Percentiles rank a stretch among this genome's conserved stretches.
Conservation (phyloP, 2,113 vertebrate genomes). For the Gulo gulo region DNA sequence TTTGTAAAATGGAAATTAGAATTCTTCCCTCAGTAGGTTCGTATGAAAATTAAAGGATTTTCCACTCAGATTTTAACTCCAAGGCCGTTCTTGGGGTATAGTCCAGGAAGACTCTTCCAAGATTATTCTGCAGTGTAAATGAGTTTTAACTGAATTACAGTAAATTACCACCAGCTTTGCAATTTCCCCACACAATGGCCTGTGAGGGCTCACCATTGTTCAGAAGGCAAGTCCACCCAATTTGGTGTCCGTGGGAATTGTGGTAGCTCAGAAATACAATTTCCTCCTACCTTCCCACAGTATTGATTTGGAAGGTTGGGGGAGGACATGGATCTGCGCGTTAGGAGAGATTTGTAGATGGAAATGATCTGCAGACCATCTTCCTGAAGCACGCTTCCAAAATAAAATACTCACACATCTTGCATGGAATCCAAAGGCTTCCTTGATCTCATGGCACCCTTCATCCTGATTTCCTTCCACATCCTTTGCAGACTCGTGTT, state of each 20-base stretch:
- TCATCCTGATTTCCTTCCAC: rapidly evolving
- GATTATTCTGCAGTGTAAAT: rapidly evolving
- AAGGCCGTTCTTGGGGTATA: rapidly evolving
- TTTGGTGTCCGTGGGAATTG: rapidly evolving
- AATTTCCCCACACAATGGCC: background rate
- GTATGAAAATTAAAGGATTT: background rate
- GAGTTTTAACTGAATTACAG: background rate
- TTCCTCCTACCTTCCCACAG: rapidly evolving
- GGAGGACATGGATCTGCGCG: background rate
- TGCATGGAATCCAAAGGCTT: no score
- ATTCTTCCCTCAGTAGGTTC: background rate
- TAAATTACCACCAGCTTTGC: rapidly evolving
- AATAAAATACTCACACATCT: background rate
- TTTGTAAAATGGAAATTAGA: background rate
- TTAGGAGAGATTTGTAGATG: background rate
- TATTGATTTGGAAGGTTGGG: rapidly evolving
- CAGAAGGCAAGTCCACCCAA: background rate
- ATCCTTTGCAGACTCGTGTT: rapidly evolving
- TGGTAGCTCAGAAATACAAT: rapidly evolving
- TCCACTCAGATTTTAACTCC: background rate
- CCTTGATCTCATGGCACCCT: rapidly evolving
- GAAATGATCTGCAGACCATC: rapidly evolving
- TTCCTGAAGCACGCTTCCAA: background rate
- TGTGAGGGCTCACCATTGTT: rapidly evolving
- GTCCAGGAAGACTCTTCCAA: background rate